Conservation (phyloP, 2,888 invertebrate genomes). For the Gryllus longicercus region DNA sequence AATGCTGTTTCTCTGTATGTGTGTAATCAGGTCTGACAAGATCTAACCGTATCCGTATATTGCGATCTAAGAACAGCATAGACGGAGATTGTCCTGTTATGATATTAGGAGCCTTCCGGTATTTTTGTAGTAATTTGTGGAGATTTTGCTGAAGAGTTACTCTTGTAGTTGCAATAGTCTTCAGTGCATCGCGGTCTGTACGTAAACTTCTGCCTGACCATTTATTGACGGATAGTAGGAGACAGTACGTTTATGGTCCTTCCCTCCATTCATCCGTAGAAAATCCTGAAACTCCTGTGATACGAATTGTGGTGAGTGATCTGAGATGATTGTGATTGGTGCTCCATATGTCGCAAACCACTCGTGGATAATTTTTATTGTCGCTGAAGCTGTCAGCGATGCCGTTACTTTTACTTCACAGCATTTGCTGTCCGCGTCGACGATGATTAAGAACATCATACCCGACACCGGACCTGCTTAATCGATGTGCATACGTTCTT, state of each 20-base stretch:
- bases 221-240: background rate
- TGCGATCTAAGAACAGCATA: background rate
- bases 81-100: background rate
- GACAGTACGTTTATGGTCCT: background rate
- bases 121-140: background rate
- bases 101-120: background rate
- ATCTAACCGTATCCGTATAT: background rate
- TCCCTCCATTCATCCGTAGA: background rate
- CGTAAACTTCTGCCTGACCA: background rate
- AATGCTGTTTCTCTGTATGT: background rate
- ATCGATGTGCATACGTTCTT: conserved; percentile 42
- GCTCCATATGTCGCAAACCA: background rate
- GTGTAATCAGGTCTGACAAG: conserved; percentile 3
- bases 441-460: conserved; percentile 31
- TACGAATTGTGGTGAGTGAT: background rate
- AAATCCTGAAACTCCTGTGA: background rate
- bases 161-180: background rate
- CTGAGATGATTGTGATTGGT: background rate
- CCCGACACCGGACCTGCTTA: conserved; percentile 40
- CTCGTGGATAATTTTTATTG: background rate
- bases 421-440: conserved; percentile 36
- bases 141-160: background rate
- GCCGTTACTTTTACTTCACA: conserved; percentile 36
- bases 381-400: conserved; percentile 33
- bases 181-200: background rate